Conservation (phyloP, 2,797 vertebrate genomes). For the Microctenopoma stevenorrisi region DNA sequence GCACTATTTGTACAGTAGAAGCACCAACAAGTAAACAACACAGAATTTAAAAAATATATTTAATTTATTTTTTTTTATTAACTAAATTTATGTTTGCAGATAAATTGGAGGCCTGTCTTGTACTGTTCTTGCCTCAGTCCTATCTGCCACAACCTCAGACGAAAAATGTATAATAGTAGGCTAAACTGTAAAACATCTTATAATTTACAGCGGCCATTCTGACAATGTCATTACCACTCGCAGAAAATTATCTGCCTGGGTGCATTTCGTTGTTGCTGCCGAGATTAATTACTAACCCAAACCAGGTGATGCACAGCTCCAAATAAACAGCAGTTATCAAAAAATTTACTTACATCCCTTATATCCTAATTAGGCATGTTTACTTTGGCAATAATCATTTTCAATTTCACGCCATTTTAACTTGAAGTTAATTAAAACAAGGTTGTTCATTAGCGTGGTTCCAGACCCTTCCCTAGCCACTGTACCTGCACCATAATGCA, state of each 20-base stretch:
- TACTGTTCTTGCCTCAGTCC: not conserved
- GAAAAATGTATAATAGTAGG: conserved; percentile 25
- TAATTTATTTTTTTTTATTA: conserved; percentile 16
- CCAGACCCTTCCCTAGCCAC: conserved; percentile 72
- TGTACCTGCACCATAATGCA: conserved; percentile 76
- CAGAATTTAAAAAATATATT: conserved; percentile 2
- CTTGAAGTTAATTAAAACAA: conserved; percentile 88
- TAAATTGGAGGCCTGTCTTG: not conserved
- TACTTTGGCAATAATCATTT: conserved; percentile 86
- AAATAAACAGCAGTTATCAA: conserved; percentile 84
- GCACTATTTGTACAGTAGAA: not conserved
- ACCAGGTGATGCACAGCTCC: conserved; percentile 74
- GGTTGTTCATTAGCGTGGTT: conserved; percentile 81
- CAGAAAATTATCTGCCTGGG: conserved; percentile 41
- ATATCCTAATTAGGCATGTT: conserved; percentile 86
- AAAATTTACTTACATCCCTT: conserved; percentile 81
- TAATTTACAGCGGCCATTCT: conserved; percentile 22
- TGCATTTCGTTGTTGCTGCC: conserved; percentile 38
- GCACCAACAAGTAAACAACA: conserved; percentile 6
- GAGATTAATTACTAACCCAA: conserved; percentile 68
- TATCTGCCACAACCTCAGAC: conserved; percentile 6
- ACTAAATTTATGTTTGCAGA: conserved; percentile 8
- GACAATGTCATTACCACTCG: conserved; percentile 38
- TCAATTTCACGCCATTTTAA: conserved; percentile 90
- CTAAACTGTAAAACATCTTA: conserved; percentile 39